Evolutionary conservation across 2,797 vertebrate species (phyloP), one percentile per base, ranked within the genome.

Genomic region (Neopelma chrysocephalum): DNA sequence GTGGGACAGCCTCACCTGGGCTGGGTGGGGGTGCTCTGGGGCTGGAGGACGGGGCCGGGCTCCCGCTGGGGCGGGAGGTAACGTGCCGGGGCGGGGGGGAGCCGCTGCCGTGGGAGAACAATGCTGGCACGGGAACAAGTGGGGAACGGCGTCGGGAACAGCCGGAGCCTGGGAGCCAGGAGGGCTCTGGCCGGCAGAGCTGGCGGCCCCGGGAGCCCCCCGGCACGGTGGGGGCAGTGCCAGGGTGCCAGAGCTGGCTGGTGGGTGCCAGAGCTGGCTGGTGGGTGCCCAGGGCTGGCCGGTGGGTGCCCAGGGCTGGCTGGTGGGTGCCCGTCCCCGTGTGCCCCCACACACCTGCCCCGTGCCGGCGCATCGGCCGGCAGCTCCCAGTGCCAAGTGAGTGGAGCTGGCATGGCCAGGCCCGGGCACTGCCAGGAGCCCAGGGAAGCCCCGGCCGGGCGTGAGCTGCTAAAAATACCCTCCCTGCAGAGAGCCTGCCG

Each of bases 41-140:
- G 36, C 53, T 2, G 11, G 32, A 48, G 13, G 38, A 23, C 2
- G 4, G 72, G 38, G 57, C 84, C 11, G 16, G 4, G 36, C 38
- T 34, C 48, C 14, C 25, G 15, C 56, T 10, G 38, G 58, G 82
- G 29, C 40, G 34, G 88, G 78, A 89, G 91, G 93, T 61, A 45
- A 45, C 78, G 81, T 77, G 78, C 80, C 2, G 77, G 68, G 79
- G 53, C 5, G 5, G 75, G 75, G 75, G 90, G 86, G 53, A 90
- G 70, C 51, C 1, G 10, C 34, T 4, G 60, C 13, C 10, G n/a
- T 76, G 82, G 32, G 75, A 78, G 95, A 96, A 85, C 93, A 96
- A 90, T 92, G 83, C 93, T 96, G 95, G 93, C 95, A 90, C 36
- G 1, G 82, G 79, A 58, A 84, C 93, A 89, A 90, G 25, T 31